Percentiles rank a stretch among this genome's conserved stretches.
Evolutionary conservation across 2,113 vertebrate species (phyloP).

Genomic region (Mohoua ochrocephala): DNA sequence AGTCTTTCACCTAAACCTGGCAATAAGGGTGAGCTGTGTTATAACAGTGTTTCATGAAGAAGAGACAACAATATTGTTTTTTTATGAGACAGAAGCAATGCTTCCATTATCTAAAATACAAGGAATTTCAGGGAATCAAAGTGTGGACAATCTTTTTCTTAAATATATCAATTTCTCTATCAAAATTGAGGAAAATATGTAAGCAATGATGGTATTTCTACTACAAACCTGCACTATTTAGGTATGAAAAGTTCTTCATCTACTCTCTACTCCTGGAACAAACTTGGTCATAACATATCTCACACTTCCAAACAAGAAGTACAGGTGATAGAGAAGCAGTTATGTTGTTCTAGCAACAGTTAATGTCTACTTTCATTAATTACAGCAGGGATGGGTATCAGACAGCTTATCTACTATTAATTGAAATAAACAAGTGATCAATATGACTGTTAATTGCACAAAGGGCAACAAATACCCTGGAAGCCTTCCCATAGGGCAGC

Average conservation of each 20-base stretch:
- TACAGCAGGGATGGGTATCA: constrained; percentile 58
- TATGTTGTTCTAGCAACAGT: constrained; percentile 7
- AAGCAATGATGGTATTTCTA: neutral
- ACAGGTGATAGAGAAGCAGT: neutral
- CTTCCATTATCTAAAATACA: neutral
- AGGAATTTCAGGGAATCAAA: neutral
- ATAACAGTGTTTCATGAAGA: neutral
- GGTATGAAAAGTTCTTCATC: neutral
- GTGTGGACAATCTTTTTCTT: neutral
- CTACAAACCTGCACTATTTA: neutral
- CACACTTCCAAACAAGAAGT: neutral
- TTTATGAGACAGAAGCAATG: neutral
- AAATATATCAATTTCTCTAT: neutral
- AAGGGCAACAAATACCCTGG: constrained; percentile 64
- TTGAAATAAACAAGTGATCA: constrained; percentile 59
- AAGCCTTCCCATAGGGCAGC: constrained; percentile 32
- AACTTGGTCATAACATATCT: neutral
- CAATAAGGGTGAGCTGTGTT: neutral
- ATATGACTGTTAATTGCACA: constrained; percentile 72
- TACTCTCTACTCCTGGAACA: neutral
- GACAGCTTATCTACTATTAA: constrained; percentile 67
- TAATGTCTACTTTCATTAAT: constrained; percentile 69
- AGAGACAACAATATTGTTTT: neutral
- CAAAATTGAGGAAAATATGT: neutral
- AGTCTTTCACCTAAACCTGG: neutral